Conservation (phyloP, 2,797 vertebrate genomes). For the Lutra lutra region DNA sequence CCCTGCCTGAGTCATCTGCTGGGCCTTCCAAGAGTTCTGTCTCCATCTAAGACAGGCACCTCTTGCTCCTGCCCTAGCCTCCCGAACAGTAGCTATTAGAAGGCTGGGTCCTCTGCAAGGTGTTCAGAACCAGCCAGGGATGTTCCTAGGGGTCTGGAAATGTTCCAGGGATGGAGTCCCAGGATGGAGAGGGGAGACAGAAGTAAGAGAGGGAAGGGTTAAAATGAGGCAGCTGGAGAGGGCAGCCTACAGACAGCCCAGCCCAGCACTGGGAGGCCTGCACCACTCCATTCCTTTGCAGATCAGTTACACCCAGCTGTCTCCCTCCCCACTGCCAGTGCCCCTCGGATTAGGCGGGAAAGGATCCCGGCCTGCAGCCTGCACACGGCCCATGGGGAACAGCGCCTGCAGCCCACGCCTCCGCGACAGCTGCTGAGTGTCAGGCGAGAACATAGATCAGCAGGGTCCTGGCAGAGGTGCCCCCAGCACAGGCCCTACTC, state of each 20-base stretch:
- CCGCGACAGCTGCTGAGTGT: slow-evolving; percentile 79
- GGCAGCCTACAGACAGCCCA: slow-evolving; percentile 76
- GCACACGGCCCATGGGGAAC: slow-evolving; percentile 80
- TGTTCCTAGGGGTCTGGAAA: background rate
- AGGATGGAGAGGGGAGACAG: background rate
- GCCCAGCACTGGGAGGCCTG: slow-evolving; percentile 79
- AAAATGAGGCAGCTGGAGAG: slow-evolving; percentile 86
- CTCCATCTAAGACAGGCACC: background rate
- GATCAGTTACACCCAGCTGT: slow-evolving; percentile 91
- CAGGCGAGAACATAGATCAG: slow-evolving; percentile 80
- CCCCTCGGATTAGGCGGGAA: slow-evolving; percentile 86
- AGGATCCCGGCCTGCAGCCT: slow-evolving; percentile 80
- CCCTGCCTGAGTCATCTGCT: background rate
- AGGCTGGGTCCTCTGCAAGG: background rate
- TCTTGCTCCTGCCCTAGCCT: background rate
- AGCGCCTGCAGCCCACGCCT: slow-evolving; percentile 82
- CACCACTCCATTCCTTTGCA: slow-evolving; percentile 87
- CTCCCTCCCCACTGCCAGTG: slow-evolving; percentile 83
- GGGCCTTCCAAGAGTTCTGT: background rate
- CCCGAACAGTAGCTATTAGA: background rate
- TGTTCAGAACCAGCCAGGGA: background rate
- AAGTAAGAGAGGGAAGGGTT: slow-evolving; percentile 84
- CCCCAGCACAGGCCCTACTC: slow-evolving; percentile 62
- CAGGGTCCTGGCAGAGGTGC: slow-evolving; percentile 76
- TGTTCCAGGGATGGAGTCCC: background rate